These are phyloP conservation scores for Bhutanitis thaidina DNA, from an alignment of 2,888 invertebrate genomes.

Conservation along the genomic window DNA sequence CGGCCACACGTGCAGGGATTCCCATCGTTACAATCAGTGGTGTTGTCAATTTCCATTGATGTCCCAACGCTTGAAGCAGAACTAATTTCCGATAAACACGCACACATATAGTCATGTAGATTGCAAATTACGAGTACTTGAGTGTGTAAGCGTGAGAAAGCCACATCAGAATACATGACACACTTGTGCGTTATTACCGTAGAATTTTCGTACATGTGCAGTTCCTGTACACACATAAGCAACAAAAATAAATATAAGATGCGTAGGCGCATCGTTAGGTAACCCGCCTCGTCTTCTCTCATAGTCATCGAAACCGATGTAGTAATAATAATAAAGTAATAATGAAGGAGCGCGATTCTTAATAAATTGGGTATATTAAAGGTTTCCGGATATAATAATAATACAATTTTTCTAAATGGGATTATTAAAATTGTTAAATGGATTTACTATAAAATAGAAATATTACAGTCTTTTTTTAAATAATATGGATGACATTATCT, in stretches of 20 bases:
- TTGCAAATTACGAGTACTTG: slow-evolving; percentile 60
- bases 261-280: slow-evolving; percentile 41
- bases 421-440: too few relatives aligned
- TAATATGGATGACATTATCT: too few relatives aligned
- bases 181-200: slow-evolving; percentile 49
- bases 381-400: too few relatives aligned
- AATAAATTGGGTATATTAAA: too few relatives aligned
- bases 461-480: too few relatives aligned
- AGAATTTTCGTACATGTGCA: slow-evolving; percentile 37
- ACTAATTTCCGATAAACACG: slow-evolving; percentile 73
- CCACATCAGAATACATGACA: slow-evolving; percentile 52
- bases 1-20: slow-evolving; percentile 58
- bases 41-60: slow-evolving; percentile 68
- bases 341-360: too few relatives aligned
- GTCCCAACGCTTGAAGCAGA: slow-evolving; percentile 59
- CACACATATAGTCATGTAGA: slow-evolving; percentile 47
- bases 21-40: slow-evolving; percentile 61
- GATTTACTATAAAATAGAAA: too few relatives aligned
- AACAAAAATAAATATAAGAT: background rate
- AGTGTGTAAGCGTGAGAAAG: slow-evolving; percentile 76
- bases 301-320: too few relatives aligned
- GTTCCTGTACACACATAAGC: slow-evolving; percentile 24
- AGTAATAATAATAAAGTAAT: too few relatives aligned
- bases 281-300: too few relatives aligned
- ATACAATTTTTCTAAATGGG: too few relatives aligned